phyloP scores from a whole-genome alignment of 2,797 vertebrate genomes.

The Neosilurus mollespiculum region DNA sequence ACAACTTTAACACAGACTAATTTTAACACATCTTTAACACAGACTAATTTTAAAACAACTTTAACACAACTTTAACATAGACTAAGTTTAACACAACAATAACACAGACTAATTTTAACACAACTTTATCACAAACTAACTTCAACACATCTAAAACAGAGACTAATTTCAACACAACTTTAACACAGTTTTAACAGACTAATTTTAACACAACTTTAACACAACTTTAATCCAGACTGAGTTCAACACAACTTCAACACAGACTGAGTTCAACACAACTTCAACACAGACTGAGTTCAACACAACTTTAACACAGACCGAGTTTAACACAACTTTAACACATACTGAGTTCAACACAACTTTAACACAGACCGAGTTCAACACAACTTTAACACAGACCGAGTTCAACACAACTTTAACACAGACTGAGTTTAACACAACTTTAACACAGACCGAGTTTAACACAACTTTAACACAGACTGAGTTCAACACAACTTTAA shows the following conservation, averaged over 20 bases:
- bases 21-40: background rate
- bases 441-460: background rate
- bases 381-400: background rate
- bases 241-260: background rate
- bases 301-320: background rate
- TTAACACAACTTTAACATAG: too few species aligned
- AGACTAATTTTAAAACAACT: too few species aligned
- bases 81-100: background rate
- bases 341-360: background rate
- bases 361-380: background rate
- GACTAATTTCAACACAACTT: background rate
- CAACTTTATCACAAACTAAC: background rate
- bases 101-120: background rate
- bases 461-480: background rate
- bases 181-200: background rate
- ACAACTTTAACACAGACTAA: too few species aligned
- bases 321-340: background rate
- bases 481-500: background rate
- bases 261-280: background rate
- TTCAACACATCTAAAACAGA: background rate
- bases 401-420: too few species aligned
- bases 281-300: background rate
- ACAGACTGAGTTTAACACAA: background rate
- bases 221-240: background rate
- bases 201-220: background rate